phyloP scores from a whole-genome alignment of 2,797 vertebrate genomes.

The Anguilla anguilla region DNA sequence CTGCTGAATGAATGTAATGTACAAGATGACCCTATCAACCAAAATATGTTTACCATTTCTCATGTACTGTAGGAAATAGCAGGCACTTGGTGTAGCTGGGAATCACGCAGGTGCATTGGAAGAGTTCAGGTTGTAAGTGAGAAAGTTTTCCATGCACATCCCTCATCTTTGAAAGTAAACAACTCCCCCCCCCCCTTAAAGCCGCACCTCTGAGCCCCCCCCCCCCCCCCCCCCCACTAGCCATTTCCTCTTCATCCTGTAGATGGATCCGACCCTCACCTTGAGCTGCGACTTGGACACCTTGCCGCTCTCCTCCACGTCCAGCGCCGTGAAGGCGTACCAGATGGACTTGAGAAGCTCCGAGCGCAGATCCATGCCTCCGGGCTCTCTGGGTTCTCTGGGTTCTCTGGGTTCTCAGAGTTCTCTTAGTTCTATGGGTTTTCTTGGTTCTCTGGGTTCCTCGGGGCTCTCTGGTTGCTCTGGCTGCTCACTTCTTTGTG shows the following conservation, averaged over 20 bases:
- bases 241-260: background rate
- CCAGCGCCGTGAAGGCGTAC: slow-evolving; percentile 95
- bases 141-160: background rate
- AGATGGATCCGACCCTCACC: slow-evolving; percentile 70
- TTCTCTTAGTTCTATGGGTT: too few species aligned
- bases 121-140: background rate
- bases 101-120: background rate
- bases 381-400: slow-evolving; percentile 59
- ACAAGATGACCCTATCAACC: background rate
- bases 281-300: slow-evolving; percentile 98
- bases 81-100: background rate
- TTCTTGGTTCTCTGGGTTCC: too few species aligned
- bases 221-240: background rate
- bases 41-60: background rate
- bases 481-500: too few species aligned
- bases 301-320: slow-evolving; percentile 95
- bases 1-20: background rate
- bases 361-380: slow-evolving; percentile 88
- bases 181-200: background rate
- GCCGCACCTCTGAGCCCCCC: background rate
- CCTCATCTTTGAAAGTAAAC: background rate
- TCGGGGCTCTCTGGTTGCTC: too few species aligned
- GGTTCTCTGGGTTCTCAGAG: too few species aligned
- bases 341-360: slow-evolving; percentile 96
- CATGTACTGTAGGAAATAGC: background rate